Evolutionary conservation across 2,797 vertebrate species (phyloP).

Genomic region (Pangasius larnaudii): DNA sequence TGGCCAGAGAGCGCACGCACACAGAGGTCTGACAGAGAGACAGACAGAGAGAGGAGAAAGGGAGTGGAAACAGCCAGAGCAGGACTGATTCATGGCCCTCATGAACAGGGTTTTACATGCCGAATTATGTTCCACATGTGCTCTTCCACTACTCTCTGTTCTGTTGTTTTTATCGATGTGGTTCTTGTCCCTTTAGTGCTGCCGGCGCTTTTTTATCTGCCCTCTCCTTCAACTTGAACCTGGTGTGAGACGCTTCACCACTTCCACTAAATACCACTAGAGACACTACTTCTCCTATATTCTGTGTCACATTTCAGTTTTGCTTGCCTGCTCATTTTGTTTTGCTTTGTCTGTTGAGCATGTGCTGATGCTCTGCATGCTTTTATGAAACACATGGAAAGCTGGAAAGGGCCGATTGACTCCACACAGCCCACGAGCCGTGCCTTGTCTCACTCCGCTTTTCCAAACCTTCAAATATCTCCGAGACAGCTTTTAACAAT

Average conservation of each 20-base stretch:
- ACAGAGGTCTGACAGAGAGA: conserved; percentile 31
- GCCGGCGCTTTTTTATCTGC: background rate
- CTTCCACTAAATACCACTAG: conserved; percentile 8
- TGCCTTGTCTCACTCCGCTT: conserved; percentile 23
- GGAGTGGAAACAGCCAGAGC: conserved; percentile 25
- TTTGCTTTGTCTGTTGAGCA: conserved; percentile 26
- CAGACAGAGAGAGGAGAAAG: conserved; percentile 16
- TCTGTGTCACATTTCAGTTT: background rate
- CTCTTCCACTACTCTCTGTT: background rate
- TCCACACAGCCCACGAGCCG: background rate
- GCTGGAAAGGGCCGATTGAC: conserved; percentile 14
- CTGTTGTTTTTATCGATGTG: conserved; percentile 21
- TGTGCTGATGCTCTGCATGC: conserved; percentile 25
- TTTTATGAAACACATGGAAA: conserved; percentile 23
- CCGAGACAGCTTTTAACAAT: conserved; percentile 59
- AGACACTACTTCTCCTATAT: background rate
- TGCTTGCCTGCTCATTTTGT: background rate
- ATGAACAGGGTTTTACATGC: conserved; percentile 19
- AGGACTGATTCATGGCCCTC: conserved; percentile 34
- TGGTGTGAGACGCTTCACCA: background rate
- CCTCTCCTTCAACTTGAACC: conserved; percentile 23
- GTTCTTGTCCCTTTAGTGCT: conserved; percentile 24
- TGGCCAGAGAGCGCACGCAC: conserved; percentile 42
- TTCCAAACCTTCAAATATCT: conserved; percentile 51
- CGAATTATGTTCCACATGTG: conserved; percentile 43